These are phyloP conservation scores for Tipula lateralis DNA, from an alignment of 2,888 invertebrate species.

Conservation along the genomic window DNA sequence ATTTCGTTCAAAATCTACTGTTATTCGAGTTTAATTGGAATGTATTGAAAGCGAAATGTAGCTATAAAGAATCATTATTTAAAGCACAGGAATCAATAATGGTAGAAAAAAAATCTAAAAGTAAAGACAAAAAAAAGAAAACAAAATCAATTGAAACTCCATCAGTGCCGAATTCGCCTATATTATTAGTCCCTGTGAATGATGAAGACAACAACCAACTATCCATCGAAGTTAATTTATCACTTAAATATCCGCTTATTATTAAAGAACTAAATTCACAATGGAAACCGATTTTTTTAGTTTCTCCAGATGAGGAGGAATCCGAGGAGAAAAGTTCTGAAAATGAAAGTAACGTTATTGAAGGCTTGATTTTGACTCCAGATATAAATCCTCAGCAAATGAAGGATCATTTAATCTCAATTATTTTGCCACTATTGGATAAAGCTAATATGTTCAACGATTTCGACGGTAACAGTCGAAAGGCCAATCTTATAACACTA, in stretches of 20 bases:
- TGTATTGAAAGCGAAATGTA: not conserved
- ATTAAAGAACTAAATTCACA: not conserved
- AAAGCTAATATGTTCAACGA: not conserved
- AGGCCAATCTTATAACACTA: not conserved
- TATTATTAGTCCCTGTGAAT: not conserved
- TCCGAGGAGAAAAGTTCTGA: not conserved
- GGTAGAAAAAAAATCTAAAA: not conserved
- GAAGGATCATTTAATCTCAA: not conserved
- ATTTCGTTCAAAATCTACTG: not conserved
- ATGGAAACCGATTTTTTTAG: not conserved
- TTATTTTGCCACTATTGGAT: not conserved
- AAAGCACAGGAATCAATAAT: not conserved
- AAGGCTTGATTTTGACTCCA: not conserved
- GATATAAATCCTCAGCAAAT: not conserved
- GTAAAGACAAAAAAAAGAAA: not conserved
- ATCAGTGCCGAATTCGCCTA: not conserved
- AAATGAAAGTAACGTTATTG: not conserved
- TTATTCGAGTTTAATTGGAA: not conserved
- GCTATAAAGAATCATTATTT: not conserved
- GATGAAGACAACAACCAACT: not conserved
- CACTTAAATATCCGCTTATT: not conserved
- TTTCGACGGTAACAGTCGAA: not conserved
- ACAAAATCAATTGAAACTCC: not conserved
- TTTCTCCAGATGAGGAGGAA: not conserved
- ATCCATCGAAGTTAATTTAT: not conserved